Base-by-base conservation (phyloP, 2,113 vertebrate species). In the Istiophorus platypterus region DNA sequence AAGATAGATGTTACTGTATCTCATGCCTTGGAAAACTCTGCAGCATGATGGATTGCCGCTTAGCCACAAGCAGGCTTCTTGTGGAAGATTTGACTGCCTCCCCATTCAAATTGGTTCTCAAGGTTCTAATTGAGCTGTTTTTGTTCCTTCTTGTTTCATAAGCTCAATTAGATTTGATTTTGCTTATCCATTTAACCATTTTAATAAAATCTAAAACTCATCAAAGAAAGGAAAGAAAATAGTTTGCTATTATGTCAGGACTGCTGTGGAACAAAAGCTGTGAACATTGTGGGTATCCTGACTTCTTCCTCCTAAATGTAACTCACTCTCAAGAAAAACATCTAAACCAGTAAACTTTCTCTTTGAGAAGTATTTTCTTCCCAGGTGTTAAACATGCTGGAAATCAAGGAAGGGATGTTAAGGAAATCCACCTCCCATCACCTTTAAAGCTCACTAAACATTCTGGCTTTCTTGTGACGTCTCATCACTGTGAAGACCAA, bases 1-100 rank as follows among this genome's bases (percentile, higher is more conserved):
- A 20, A 78, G 59, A 69, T 14, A 31, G 37, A 59, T 49, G 13
- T 54, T 29, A 10, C 26, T 24, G 29, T 62, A 22, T 65, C 49
- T 61, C 0, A 1, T 45, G 37, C 49, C 41, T 45, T 62, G 41
- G 70, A 62, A 81, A 75, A 63, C 18, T 72, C 42, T 42, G 56
- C 81, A 59, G 27, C 18, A 26, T 62, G 77, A 73, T 61, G 77
- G 72, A 63, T 58, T 72, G 76, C 20, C 20, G 52, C 51, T 7
- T 54, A 17, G 64, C 62, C 41, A 70, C 22, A 73, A 57, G n/a
- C 59, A 61, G 67, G 57, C 42, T 18, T 67, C 66, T 27, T 75
- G 77, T 17, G 54, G 81, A 68, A 70, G 64, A 59, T 82, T 65
- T 78, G 82, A 91, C 86, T 85, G 79, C 76, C 67, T 85, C 66